Percentiles rank a stretch among this genome's conserved stretches.
Evolutionary conservation across 2,888 invertebrate genomes (phyloP).

Genomic region (Mythimna lalbum): DNA sequence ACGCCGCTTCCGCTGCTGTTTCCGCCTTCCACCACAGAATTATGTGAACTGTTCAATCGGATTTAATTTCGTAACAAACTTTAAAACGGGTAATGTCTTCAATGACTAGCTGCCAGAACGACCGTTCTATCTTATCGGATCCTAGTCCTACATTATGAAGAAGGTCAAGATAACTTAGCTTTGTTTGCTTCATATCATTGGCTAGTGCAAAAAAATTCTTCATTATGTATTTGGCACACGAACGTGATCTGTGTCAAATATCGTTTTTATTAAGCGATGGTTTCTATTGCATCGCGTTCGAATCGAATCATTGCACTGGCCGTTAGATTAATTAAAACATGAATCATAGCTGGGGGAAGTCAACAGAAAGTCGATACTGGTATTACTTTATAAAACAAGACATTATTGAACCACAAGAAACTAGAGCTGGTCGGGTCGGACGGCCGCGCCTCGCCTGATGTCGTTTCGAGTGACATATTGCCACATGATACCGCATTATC

Average conservation of each 20-base stretch:
- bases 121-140: conserved; percentile 23
- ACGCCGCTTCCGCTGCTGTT: conserved; percentile 87
- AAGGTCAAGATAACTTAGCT: conserved; percentile 55
- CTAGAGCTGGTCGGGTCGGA: conserved; percentile 70
- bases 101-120: conserved; percentile 31
- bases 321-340: conserved; percentile 56
- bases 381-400: conserved; percentile 66
- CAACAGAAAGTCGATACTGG: conserved; percentile 74
- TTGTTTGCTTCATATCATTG: conserved; percentile 48
- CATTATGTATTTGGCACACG: conserved; percentile 57
- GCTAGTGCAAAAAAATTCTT: conserved; percentile 49
- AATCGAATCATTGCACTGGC: conserved; percentile 39
- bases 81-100: conserved; percentile 46
- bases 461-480: conserved; percentile 83
- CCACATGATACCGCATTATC: conserved; percentile 82
- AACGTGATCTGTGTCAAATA: conserved; percentile 61
- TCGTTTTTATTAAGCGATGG: conserved; percentile 43
- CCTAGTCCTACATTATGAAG: conserved; percentile 47
- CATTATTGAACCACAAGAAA: conserved; percentile 81
- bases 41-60: conserved; percentile 83
- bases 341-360: conserved; percentile 68
- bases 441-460: conserved; percentile 68
- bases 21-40: conserved; percentile 87
- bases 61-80: conserved; percentile 77
- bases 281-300: conserved; percentile 43